Evolutionary conservation across 1,140 invertebrate species (phyloP).

Genomic region (Atta cephalotes): DNA sequence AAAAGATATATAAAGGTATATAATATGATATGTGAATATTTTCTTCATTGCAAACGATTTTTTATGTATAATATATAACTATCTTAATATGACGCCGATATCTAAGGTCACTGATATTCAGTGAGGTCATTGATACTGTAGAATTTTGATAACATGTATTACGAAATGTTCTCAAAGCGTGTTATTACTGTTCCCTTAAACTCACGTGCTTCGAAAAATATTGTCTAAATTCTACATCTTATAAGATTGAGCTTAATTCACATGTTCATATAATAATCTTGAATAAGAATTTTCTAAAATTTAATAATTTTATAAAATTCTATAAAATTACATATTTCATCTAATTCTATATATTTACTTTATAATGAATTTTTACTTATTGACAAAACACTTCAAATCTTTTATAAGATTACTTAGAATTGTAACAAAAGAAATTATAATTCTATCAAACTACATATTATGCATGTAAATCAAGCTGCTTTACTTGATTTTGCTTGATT

Average conservation of each 20-base stretch:
- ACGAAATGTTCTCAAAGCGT: constrained; percentile 67
- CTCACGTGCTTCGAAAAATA: constrained; percentile 74
- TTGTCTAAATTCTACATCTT: constrained; percentile 45
- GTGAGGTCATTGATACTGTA: constrained; percentile 64
- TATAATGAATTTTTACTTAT: constrained; percentile 6
- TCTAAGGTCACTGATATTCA: constrained; percentile 64
- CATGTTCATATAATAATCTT: neutral
- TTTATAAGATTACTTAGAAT: neutral
- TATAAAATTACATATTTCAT: too few species aligned
- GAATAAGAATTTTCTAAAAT: neutral
- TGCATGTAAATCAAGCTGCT: neutral
- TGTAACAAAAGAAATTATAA: neutral
- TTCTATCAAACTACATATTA: neutral
- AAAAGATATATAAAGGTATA: neutral
- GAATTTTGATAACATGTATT: constrained; percentile 73
- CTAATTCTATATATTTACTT: neutral
- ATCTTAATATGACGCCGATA: constrained; percentile 13
- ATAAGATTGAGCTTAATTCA: neutral
- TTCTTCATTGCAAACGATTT: neutral
- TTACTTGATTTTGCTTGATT: neutral
- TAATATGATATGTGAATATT: constrained; percentile 8
- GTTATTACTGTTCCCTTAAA: constrained; percentile 70
- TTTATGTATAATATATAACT: constrained; percentile 5
- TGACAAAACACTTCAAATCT: neutral
- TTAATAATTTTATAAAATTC: too few species aligned